Base-by-base conservation (phyloP, 2,797 vertebrate species). In the Micropoecilia bifurca region DNA sequence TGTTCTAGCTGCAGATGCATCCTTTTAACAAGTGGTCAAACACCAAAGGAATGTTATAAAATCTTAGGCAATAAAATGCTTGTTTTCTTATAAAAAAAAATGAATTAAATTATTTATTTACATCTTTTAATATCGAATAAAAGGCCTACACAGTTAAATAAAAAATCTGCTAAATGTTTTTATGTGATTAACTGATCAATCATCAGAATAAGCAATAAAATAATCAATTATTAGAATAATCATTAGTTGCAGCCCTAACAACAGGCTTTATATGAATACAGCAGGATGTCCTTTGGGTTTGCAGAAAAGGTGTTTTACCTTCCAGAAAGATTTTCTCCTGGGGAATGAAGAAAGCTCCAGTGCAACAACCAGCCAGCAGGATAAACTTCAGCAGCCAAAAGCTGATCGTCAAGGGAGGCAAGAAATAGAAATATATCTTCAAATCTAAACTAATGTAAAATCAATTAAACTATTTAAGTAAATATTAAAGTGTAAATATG, bases 381-480 rank as follows among this genome's bases (percentile, higher is more conserved):
- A 99, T 61, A 76, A 99, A 96, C 93, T 99, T 99, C 88, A 97
- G 81, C 79, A 99, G 95, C 99, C 99, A 99, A 94, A 99, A 99
- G 87, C 99, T 99, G 91, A 50, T 28, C 75, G 53, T 36, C 1
- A 71, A 78, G 76, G 10, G 18, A 66, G 33, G 9, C 12, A n/a
- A n/a, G 12, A 69, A 69, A 43, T 2, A 14, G 3, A 45, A 63
- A 71, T 1, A 45, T 20, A 39, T 68, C 12, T 14, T 59, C 16
- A 30, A 16, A 30, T 30, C n/a, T 61, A 61, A 33, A 14, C 4
- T 61, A 61, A 61, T 16, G 28, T 16, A 61, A 28, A 39, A 36
- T 63, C 30, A 36, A 4, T 63, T 18, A 36, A 20, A 63, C 33
- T 7, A 36, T 63, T 36, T 18, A 36, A 9, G 33, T 9, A 39